Evolutionary conservation across 2,888 invertebrate species (phyloP).

Genomic region (Scaeva pyrastri): DNA sequence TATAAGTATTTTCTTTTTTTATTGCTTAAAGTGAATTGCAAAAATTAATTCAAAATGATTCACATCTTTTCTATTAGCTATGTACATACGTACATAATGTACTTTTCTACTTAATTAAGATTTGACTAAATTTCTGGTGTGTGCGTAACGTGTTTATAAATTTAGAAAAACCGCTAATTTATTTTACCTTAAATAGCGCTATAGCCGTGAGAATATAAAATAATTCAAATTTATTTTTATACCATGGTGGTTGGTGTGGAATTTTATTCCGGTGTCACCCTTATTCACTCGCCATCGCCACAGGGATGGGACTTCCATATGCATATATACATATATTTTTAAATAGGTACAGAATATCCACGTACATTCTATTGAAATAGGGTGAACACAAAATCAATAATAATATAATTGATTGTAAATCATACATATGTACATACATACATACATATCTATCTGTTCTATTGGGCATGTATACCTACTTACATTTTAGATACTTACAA

Average conservation of each 20-base stretch:
- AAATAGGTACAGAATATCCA: neutral
- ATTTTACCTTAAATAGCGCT: neutral
- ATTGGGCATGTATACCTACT: neutral
- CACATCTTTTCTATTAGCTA: neutral
- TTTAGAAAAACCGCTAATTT: neutral
- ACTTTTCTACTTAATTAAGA: neutral
- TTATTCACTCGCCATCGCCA: neutral
- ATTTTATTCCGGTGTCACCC: neutral
- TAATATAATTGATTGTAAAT: neutral
- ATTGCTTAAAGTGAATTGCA: neutral
- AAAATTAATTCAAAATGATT: slow-evolving; percentile 23
- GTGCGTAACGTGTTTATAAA: neutral
- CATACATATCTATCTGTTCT: neutral
- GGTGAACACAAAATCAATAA: slow-evolving; percentile 16
- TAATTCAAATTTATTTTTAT: neutral
- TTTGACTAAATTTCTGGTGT: neutral
- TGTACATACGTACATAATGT: neutral
- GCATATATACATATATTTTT: neutral
- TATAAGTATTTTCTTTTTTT: neutral
- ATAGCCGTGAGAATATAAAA: neutral
- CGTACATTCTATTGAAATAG: neutral
- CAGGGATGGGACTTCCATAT: slow-evolving; percentile 1
- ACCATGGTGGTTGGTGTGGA: neutral
- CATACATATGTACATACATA: neutral
- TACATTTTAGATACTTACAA: neutral